phyloP scores from a whole-genome alignment of 2,888 invertebrate genomes.

The Cryptophagus acutangulus region DNA sequence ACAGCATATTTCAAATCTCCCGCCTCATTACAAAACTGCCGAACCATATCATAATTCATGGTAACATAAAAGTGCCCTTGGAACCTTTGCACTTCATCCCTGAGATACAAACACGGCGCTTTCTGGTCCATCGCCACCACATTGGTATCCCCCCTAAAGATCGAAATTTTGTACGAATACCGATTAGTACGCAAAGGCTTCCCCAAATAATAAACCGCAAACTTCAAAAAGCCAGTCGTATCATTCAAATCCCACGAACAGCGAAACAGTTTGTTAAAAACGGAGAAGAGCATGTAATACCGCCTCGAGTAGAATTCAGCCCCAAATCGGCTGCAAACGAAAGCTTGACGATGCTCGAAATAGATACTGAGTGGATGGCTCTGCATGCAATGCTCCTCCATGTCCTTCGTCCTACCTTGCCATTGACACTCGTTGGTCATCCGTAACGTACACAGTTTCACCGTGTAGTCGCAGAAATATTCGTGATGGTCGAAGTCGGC shows the following conservation, averaged over 20 bases:
- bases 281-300: slow-evolving; percentile 21
- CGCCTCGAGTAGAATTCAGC: slow-evolving; percentile 6
- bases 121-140: slow-evolving; percentile 6
- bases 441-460: slow-evolving; percentile 23
- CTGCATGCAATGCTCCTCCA: slow-evolving; percentile 24
- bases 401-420: slow-evolving; percentile 21
- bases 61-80: slow-evolving; percentile 6
- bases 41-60: slow-evolving; percentile 13
- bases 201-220: slow-evolving; percentile 26
- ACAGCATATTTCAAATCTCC: slow-evolving; percentile 16
- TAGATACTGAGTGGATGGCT: slow-evolving; percentile 25
- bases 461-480: slow-evolving; percentile 20
- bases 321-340: slow-evolving; percentile 20
- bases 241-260: slow-evolving; percentile 27
- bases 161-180: slow-evolving; percentile 13
- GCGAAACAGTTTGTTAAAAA: slow-evolving; percentile 26
- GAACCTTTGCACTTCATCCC: slow-evolving; percentile 13
- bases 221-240: slow-evolving; percentile 25
- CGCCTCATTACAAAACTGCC: slow-evolving; percentile 12
- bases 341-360: slow-evolving; percentile 18
- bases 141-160: slow-evolving; percentile 8
- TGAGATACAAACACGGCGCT: slow-evolving; percentile 13
- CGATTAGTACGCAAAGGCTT: slow-evolving; percentile 1
- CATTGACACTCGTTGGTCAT: slow-evolving; percentile 22
- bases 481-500: slow-evolving; percentile 26